Conservation (phyloP, 2,797 vertebrate genomes). For the Smutsia temminckii region DNA sequence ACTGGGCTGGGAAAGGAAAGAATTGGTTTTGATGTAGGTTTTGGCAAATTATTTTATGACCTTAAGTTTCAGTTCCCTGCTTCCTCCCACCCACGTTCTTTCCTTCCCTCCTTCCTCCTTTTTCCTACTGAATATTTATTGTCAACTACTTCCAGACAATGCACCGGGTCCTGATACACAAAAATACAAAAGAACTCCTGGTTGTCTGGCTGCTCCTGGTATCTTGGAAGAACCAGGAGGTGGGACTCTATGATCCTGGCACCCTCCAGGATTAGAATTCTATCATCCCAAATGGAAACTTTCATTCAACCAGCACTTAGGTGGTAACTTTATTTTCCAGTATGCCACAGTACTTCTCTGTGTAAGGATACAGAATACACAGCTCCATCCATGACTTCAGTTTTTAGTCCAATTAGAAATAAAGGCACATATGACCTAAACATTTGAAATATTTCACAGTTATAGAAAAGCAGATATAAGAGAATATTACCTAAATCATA, state of each 20-base stretch:
- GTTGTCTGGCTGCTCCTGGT: neutral
- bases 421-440: neutral
- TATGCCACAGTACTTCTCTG: neutral
- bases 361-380: neutral
- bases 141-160: neutral
- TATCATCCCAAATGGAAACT: neutral
- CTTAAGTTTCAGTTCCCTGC: neutral
- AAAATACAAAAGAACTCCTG: neutral
- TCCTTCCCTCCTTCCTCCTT: neutral
- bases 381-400: neutral
- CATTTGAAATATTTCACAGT: neutral
- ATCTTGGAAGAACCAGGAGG: neutral
- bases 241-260: neutral
- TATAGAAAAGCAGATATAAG: neutral
- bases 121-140: neutral
- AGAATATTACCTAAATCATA: neutral
- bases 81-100: neutral
- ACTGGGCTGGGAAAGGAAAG: neutral
- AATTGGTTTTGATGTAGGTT: neutral
- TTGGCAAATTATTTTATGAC: neutral
- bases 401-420: slow-evolving; percentile 5
- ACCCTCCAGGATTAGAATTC: neutral
- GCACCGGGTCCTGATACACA: neutral
- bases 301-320: neutral
- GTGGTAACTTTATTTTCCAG: neutral